Evolutionary conservation across 1,140 invertebrate genomes (phyloP), one percentile per base, ranked within the genome.

Genomic region (Atta texana): DNA sequence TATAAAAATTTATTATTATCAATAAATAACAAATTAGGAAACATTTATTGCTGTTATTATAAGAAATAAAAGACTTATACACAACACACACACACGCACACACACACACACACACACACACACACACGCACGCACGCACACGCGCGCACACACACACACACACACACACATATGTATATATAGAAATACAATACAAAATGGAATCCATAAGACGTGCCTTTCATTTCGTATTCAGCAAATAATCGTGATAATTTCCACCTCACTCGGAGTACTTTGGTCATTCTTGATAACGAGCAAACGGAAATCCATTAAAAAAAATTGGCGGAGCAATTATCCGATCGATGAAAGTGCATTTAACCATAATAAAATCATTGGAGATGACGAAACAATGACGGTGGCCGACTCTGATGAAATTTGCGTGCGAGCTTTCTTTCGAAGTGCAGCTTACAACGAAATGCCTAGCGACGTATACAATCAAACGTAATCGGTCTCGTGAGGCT

Each of bases 271-370:
- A 49, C 44, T 85, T 6, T 3, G 49, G 31, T 28, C 34, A 16
- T 24, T 64, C 34, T 21, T 53, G 57, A 75, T 78, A 66, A 78
- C 74, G 61, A 76, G 28, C 39, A 82, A 61, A 39, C 39, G 64
- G 77, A 86, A 66, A 34, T 66, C 69, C 85, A 86, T 86, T 82
- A 82, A 69, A n/a, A 76, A 75, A 80, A 86, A 86, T 82, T 86
- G 76, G 24, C 76, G 64, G 49, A 21, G 77, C 85, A 64, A 86
- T 86, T 86, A 82, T 75, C 18, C 59, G 71, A 51, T 86, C 85
- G 85, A 86, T 86, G 12, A 59, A 31, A 53, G 63, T 28, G 21
- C 31, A 51, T 85, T 85, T 66, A n/a, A 39, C 21, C 49, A 21
- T 55, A 71, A 81, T 69, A 71, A 69, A 81, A 71, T 44, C 24